Percentiles rank a stretch among this genome's conserved stretches.
Conservation (phyloP, 2,888 invertebrate species). For the Ectemnius cavifrons region DNA sequence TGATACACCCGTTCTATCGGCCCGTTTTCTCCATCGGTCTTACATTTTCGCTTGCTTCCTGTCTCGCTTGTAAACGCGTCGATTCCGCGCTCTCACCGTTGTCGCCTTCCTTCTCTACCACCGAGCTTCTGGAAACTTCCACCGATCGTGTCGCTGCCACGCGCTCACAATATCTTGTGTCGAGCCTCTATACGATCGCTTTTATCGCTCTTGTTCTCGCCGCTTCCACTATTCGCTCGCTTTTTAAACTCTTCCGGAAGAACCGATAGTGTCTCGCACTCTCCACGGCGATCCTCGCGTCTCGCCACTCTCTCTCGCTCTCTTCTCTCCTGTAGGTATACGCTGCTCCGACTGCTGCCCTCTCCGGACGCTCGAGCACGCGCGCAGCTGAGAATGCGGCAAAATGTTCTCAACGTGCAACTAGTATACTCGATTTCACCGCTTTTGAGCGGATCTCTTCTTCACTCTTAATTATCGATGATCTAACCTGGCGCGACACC, state of each 20-base stretch:
- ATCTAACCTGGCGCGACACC: too few species aligned
- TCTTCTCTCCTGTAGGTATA: too few species aligned
- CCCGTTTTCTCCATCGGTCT: conserved; percentile 32
- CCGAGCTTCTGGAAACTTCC: conserved; percentile 73
- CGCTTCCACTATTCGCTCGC: neutral
- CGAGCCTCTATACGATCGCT: neutral
- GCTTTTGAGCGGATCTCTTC: too few species aligned
- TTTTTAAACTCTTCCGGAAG: neutral
- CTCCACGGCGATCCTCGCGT: neutral
- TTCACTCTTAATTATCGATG: neutral
- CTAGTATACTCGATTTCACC: too few species aligned
- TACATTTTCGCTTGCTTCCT: conserved; percentile 46
- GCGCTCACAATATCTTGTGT: conserved; percentile 1
- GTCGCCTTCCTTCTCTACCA: conserved; percentile 35
- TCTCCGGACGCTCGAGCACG: too few species aligned
- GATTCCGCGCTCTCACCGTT: conserved; percentile 15
- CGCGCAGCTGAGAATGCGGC: too few species aligned
- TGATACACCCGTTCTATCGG: conserved; percentile 9
- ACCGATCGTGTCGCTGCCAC: conserved; percentile 37
- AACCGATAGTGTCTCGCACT: neutral
- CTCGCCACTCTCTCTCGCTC: neutral
- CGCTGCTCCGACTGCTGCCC: too few species aligned
- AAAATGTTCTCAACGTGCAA: too few species aligned
- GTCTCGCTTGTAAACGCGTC: conserved; percentile 15
- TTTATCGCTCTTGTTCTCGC: neutral